Percentiles rank a stretch among this genome's conserved stretches.
Conservation (phyloP, 2,888 invertebrate species). For the Iphiclides podalirius region DNA sequence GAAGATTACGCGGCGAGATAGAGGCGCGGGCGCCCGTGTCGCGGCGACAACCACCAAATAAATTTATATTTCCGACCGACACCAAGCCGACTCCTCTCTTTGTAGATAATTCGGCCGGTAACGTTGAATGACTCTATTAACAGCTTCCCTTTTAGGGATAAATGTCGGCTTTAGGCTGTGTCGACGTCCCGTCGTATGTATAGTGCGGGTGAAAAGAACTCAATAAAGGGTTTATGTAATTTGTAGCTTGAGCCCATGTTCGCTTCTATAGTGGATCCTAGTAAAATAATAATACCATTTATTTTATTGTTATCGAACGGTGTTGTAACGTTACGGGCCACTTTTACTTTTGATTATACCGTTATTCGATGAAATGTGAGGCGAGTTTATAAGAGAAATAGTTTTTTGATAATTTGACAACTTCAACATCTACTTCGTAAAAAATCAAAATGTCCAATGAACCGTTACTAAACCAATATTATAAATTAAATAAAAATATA, state of each 20-base stretch:
- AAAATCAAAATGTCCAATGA: too few relatives aligned
- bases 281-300: slow-evolving; percentile 8
- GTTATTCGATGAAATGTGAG: background rate
- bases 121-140: slow-evolving; percentile 80
- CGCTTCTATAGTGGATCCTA: slow-evolving; percentile 7
- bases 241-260: slow-evolving; percentile 16
- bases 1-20: slow-evolving; percentile 77
- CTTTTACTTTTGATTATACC: slow-evolving; percentile 3
- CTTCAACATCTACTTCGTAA: too few relatives aligned
- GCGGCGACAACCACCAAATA: slow-evolving; percentile 73
- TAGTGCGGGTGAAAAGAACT: slow-evolving; percentile 37
- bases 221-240: slow-evolving; percentile 17
- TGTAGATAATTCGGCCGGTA: slow-evolving; percentile 79
- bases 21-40: slow-evolving; percentile 75
- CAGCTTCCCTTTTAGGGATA: slow-evolving; percentile 79
- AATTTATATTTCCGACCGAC: slow-evolving; percentile 79
- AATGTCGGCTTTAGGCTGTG: slow-evolving; percentile 68
- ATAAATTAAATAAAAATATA: too few relatives aligned
- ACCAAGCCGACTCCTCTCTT: slow-evolving; percentile 69
- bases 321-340: slow-evolving; percentile 3
- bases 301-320: slow-evolving; percentile 18
- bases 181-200: slow-evolving; percentile 51
- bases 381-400: too few relatives aligned
- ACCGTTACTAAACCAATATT: too few relatives aligned
- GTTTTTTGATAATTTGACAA: too few relatives aligned